Conservation (phyloP, 2,888 invertebrate genomes). For the Drosophila kuntzei region DNA sequence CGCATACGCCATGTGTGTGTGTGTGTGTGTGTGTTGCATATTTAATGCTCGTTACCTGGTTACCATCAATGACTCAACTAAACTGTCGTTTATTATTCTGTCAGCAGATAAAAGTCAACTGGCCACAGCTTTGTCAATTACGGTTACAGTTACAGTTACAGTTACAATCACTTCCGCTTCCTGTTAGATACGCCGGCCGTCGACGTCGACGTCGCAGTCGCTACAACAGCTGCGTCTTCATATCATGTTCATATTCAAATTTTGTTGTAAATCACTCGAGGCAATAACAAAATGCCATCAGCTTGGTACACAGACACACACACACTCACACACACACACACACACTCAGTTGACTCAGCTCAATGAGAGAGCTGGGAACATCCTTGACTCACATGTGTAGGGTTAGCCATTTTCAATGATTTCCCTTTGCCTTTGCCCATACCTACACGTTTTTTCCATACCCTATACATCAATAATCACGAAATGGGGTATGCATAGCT, state of each 20-base stretch:
- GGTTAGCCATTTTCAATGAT: slow-evolving; percentile 48
- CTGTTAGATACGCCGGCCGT: slow-evolving; percentile 26
- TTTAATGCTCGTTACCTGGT: slow-evolving; percentile 28
- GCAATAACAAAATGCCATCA: slow-evolving; percentile 43
- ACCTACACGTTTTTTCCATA: slow-evolving; percentile 18
- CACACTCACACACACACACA: slow-evolving; percentile 6
- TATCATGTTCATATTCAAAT: slow-evolving; percentile 41
- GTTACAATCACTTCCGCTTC: slow-evolving; percentile 47
- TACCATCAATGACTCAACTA: background rate
- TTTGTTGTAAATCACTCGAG: slow-evolving; percentile 47
- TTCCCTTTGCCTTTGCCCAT: slow-evolving; percentile 30
- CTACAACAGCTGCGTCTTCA: slow-evolving; percentile 17
- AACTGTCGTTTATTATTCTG: slow-evolving; percentile 17
- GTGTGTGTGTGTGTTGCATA: slow-evolving; percentile 14
- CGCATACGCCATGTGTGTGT: slow-evolving; percentile 27
- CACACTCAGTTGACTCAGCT: slow-evolving; percentile 24
- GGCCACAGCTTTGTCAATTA: slow-evolving; percentile 9
- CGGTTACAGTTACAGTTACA: slow-evolving; percentile 18
- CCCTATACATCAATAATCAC: background rate
- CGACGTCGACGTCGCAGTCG: slow-evolving; percentile 1
- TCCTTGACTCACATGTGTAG: slow-evolving; percentile 47
- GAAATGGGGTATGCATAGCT: background rate
- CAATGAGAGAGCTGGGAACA: slow-evolving; percentile 22
- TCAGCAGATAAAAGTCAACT: slow-evolving; percentile 18
- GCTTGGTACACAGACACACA: slow-evolving; percentile 11